phyloP scores from a whole-genome alignment of 2,113 vertebrate genomes.

The Catharus bicknelli region DNA sequence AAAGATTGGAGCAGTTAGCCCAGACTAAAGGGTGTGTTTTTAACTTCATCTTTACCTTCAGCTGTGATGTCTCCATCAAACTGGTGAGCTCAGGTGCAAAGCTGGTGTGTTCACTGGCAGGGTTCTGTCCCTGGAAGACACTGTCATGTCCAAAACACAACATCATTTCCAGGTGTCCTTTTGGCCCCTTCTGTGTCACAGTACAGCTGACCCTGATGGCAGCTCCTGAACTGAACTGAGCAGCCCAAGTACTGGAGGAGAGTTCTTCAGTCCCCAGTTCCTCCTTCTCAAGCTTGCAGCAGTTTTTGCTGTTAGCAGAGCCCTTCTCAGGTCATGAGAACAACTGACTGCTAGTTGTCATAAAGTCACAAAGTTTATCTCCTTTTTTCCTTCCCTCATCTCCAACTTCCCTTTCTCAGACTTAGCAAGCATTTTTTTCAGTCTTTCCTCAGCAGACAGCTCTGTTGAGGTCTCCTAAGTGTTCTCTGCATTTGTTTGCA shows the following conservation, averaged over 20 bases:
- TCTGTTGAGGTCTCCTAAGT: neutral
- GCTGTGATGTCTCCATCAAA: neutral
- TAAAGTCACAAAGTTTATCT: neutral
- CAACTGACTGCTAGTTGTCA: neutral
- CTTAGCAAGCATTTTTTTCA: neutral
- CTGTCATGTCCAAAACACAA: neutral
- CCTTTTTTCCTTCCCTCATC: neutral
- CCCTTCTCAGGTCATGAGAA: neutral
- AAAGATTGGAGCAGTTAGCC: neutral
- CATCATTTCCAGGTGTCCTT: neutral
- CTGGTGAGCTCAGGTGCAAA: neutral
- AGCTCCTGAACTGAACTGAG: neutral
- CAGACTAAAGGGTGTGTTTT: neutral
- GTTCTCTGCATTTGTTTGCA: neutral
- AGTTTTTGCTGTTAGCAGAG: neutral
- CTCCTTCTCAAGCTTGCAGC: neutral
- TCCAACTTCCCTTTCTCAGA: neutral
- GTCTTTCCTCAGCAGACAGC: neutral
- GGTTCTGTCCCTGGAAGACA: neutral
- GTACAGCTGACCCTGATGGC: neutral
- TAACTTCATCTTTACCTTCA: neutral
- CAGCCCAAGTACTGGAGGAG: neutral
- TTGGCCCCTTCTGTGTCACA: neutral
- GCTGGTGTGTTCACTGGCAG: rapidly evolving
- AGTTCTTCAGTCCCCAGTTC: neutral